These are phyloP conservation scores for Sicus ferrugineus DNA, from an alignment of 2,888 invertebrate species.

Conservation along the genomic window DNA sequence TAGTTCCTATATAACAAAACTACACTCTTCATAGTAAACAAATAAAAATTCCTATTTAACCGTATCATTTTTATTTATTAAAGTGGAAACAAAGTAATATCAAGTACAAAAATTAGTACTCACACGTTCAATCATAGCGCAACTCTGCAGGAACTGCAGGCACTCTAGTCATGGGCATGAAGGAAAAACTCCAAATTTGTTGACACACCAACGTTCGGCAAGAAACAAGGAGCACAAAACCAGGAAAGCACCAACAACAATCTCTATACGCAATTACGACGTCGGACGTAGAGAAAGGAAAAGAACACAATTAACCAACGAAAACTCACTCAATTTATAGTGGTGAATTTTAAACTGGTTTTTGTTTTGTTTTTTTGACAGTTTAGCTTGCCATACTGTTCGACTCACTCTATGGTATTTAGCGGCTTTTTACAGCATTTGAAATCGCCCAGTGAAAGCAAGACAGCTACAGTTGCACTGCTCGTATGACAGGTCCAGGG, in stretches of 20 bases:
- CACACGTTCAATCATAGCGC: conserved; percentile 48
- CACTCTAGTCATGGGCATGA: conserved; percentile 35
- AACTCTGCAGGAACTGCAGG: conserved; percentile 42
- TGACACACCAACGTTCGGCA: conserved; percentile 28
- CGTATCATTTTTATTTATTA: too few species aligned
- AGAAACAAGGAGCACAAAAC: conserved; percentile 14
- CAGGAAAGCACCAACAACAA: conserved; percentile 33
- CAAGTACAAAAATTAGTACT: conserved; percentile 38
- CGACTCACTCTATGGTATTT: conserved; percentile 42
- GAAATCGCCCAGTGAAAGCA: conserved; percentile 41
- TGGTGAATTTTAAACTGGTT: conserved; percentile 32
- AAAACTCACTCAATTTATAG: conserved; percentile 19
- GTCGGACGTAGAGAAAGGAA: not conserved
- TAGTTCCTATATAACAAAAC: too few species aligned
- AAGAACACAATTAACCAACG: conserved; percentile 26
- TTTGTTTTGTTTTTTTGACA: conserved; percentile 35
- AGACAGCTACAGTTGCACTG: conserved; percentile 21
- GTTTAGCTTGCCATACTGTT: conserved; percentile 21
- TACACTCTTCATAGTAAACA: too few species aligned
- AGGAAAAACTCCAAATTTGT: conserved; percentile 16
- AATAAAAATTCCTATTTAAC: too few species aligned
- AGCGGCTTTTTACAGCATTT: conserved; percentile 47
- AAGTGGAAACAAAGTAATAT: too few species aligned
- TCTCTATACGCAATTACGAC: conserved; percentile 38
- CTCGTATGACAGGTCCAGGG: conserved; percentile 31